Conservation (phyloP, 2,797 vertebrate genomes). For the Phoeniculus purpureus region DNA sequence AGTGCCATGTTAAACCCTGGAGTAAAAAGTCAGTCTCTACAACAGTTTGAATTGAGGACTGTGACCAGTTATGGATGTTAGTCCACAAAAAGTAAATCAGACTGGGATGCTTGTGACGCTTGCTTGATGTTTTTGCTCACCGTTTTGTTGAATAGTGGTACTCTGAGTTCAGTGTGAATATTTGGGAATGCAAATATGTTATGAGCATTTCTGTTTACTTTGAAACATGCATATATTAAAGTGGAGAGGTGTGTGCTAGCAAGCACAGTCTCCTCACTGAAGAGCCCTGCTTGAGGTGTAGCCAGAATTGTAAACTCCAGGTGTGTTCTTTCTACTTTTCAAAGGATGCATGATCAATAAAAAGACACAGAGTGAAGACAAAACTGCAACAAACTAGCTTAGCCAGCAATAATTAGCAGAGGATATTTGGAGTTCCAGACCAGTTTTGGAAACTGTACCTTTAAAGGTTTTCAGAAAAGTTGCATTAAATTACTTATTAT, state of each 20-base stretch:
- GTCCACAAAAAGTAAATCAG: background rate
- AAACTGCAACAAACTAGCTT: background rate
- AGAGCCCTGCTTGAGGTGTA: background rate
- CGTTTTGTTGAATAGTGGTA: background rate
- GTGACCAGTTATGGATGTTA: background rate
- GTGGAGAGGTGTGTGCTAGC: background rate
- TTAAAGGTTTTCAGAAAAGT: background rate
- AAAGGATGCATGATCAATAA: background rate
- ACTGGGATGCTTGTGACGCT: background rate
- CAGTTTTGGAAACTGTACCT: background rate
- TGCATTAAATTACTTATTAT: background rate
- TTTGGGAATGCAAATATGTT: conserved; percentile 33
- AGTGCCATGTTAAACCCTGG: conserved; percentile 1
- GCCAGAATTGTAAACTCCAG: conserved; percentile 1
- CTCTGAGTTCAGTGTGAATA: background rate
- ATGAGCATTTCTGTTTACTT: background rate
- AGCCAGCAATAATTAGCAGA: background rate
- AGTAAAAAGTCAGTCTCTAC: background rate
- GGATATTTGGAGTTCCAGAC: background rate
- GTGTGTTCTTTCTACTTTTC: conserved; percentile 11
- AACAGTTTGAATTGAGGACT: background rate
- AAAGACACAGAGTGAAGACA: background rate
- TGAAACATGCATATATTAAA: background rate
- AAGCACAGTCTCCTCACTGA: background rate
- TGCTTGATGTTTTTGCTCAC: background rate